Percentiles rank a stretch among this genome's conserved stretches.
Evolutionary conservation across 2,113 vertebrate genomes (phyloP).

Genomic region (Noctilio leporinus): DNA sequence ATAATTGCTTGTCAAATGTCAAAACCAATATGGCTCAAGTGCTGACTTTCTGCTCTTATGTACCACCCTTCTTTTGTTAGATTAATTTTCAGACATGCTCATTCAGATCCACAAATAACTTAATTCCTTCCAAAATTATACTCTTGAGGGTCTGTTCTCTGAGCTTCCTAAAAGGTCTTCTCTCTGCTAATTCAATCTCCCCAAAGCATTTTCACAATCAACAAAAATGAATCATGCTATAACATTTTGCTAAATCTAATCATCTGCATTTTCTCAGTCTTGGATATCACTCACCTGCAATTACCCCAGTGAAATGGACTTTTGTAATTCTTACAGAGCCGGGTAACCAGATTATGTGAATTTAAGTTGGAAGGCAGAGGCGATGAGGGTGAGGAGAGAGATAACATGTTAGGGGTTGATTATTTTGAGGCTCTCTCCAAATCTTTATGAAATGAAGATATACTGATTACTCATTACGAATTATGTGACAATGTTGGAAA

Average conservation of each 20-base stretch:
- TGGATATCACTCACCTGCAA: constrained; percentile 73
- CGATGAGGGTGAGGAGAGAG: constrained; percentile 57
- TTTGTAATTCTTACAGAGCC: constrained; percentile 66
- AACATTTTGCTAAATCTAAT: constrained; percentile 74
- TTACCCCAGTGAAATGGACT: constrained; percentile 68
- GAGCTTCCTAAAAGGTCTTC: constrained; percentile 68
- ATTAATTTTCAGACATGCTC: constrained; percentile 65
- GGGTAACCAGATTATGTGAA: constrained; percentile 67
- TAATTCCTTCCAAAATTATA: constrained; percentile 66
- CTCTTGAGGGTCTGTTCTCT: constrained; percentile 52
- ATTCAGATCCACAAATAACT: constrained; percentile 63
- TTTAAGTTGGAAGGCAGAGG: constrained; percentile 58
- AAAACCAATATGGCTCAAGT: not conserved
- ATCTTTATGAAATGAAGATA: not conserved
- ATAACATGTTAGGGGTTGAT: not conserved
- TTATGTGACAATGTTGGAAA: not conserved
- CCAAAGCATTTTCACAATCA: constrained; percentile 73
- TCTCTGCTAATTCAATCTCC: constrained; percentile 72
- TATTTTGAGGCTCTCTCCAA: not conserved
- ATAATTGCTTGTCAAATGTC: constrained; percentile 46
- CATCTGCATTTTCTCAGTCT: constrained; percentile 71
- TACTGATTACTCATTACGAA: not conserved
- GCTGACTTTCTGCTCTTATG: constrained; percentile 17
- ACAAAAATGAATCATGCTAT: constrained; percentile 71
- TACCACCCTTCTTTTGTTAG: constrained; percentile 27